Percentiles rank a stretch among this genome's conserved stretches.
phyloP scores from a whole-genome alignment of 1,140 invertebrate species.

The Idris sp. region DNA sequence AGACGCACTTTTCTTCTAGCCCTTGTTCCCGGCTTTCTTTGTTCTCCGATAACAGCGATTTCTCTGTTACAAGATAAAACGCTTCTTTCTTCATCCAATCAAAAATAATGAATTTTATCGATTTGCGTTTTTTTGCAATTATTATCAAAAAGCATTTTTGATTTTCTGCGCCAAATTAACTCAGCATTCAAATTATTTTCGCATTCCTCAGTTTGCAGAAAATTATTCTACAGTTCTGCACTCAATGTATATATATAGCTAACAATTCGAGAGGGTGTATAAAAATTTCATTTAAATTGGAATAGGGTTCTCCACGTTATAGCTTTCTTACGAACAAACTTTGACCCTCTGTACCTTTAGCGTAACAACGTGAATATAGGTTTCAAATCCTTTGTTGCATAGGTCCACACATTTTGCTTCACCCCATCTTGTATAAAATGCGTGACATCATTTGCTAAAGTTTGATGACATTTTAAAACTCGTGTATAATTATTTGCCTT shows the following conservation, averaged over 20 bases:
- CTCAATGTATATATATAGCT: constrained; percentile 22
- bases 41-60: constrained; percentile 38
- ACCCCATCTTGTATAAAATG: constrained; percentile 34
- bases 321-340: constrained; percentile 27
- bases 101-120: constrained; percentile 2
- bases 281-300: constrained; percentile 51
- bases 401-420: constrained; percentile 37
- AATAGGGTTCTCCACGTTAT: constrained; percentile 28
- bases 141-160: too few relatives aligned
- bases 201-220: constrained; percentile 2
- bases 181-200: too few relatives aligned
- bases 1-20: constrained; percentile 33
- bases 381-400: constrained; percentile 49
- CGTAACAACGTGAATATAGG: constrained; percentile 50
- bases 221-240: constrained; percentile 20
- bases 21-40: constrained; percentile 51
- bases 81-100: constrained; percentile 56
- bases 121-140: too few relatives aligned
- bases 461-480: constrained; percentile 6
- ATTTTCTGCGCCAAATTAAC: too few relatives aligned
- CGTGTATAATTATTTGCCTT: too few relatives aligned
- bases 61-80: constrained; percentile 34
- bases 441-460: constrained; percentile 34
- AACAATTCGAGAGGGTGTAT: constrained; percentile 35
- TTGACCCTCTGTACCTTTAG: constrained; percentile 46